A percentile compares a stretch with the other conserved stretches of the same genome.
Conservation (phyloP, 2,888 invertebrate genomes). For the Drosophila acutilabella region DNA sequence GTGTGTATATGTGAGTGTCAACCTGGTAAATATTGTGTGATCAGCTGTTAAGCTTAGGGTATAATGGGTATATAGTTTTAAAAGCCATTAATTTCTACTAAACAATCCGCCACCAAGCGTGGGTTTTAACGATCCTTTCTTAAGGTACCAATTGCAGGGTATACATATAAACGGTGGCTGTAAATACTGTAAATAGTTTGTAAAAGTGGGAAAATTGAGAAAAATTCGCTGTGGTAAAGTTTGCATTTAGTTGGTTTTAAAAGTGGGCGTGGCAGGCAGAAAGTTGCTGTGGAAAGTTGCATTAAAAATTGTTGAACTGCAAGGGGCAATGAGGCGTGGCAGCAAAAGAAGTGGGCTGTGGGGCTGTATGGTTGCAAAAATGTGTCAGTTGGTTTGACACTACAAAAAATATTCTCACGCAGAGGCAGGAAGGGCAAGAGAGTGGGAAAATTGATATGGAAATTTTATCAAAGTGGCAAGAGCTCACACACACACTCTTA, state of each 20-base stretch:
- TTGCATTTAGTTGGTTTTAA: background rate
- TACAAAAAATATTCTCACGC: constrained; percentile 9
- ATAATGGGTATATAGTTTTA: too few relatives aligned
- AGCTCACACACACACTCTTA: background rate
- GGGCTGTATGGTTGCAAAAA: background rate
- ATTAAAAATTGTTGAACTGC: constrained; percentile 1
- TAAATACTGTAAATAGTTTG: background rate
- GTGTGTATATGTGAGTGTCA: too few relatives aligned
- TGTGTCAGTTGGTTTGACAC: constrained; percentile 8
- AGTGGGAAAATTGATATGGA: constrained; percentile 22
- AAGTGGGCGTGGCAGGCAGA: constrained; percentile 11
- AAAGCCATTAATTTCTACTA: too few relatives aligned
- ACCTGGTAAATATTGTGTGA: too few relatives aligned
- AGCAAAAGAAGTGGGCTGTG: too few relatives aligned
- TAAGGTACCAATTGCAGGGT: too few relatives aligned
- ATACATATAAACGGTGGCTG: too few relatives aligned
- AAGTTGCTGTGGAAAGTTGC: constrained; percentile 20
- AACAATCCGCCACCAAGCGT: background rate
- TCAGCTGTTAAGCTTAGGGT: too few relatives aligned
- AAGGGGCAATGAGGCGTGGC: background rate
- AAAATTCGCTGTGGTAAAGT: constrained; percentile 5
- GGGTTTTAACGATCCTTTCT: too few relatives aligned
- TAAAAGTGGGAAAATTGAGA: background rate
- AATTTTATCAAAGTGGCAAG: constrained; percentile 32
- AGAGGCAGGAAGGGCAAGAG: background rate